A percentile compares a stretch with the other conserved stretches of the same genome.
Conservation (phyloP, 2,797 vertebrate genomes). For the Sarcophilus harrisii region DNA sequence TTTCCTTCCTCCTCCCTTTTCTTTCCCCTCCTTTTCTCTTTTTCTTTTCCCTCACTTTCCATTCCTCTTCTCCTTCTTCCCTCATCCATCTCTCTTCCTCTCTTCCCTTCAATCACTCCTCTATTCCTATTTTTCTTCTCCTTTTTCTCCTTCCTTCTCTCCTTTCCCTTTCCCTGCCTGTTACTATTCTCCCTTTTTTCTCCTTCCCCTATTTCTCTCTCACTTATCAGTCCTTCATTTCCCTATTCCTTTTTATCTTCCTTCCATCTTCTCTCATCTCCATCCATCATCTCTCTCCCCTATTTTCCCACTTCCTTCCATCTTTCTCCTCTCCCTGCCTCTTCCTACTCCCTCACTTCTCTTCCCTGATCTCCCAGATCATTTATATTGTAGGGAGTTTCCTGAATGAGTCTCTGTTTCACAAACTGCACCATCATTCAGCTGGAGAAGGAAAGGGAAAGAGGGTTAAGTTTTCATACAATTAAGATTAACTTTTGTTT, state of each 20-base stretch:
- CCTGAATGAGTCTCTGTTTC: not conserved
- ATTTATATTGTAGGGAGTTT: not conserved
- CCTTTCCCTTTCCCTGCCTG: not conserved
- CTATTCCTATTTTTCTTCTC: not conserved
- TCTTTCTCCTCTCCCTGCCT: not conserved
- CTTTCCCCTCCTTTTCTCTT: not conserved
- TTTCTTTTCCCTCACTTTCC: not conserved
- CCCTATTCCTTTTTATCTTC: not conserved
- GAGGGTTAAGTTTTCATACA: fast-evolving
- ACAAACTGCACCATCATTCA: too few relatives aligned
- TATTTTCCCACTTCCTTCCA: not conserved
- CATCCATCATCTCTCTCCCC: not conserved
- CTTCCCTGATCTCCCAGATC: not conserved
- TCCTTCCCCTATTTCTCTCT: too few relatives aligned
- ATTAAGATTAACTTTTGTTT: not conserved
- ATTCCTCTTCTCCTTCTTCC: not conserved
- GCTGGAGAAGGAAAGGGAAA: not conserved
- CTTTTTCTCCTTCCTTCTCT: not conserved
- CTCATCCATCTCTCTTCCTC: not conserved
- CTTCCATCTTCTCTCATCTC: not conserved
- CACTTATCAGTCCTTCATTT: not conserved
- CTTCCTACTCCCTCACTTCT: too few relatives aligned
- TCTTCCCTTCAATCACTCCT: not conserved
- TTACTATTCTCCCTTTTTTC: too few relatives aligned
- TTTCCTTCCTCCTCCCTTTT: not conserved